These are phyloP conservation scores for Dromaius novaehollandiae DNA, from an alignment of 2,113 vertebrate genomes.

Conservation along the genomic window DNA sequence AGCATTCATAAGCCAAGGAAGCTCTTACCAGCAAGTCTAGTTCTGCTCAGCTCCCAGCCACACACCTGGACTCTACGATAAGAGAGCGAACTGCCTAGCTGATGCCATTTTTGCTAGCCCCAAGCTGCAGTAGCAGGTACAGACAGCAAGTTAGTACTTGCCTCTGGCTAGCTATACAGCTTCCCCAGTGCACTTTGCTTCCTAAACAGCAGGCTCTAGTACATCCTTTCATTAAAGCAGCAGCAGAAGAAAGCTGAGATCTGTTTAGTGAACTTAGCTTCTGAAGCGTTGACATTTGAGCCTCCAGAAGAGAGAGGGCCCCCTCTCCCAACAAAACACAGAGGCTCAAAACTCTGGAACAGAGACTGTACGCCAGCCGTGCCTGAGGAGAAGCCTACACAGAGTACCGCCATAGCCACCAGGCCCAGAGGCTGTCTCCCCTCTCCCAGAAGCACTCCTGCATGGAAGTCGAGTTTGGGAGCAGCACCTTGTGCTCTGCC, in stretches of 20 bases:
- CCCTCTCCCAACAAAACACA: background rate
- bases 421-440: background rate
- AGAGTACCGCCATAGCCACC: background rate
- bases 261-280: background rate
- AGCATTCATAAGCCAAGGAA: background rate
- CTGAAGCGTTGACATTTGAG: background rate
- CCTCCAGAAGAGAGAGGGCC: background rate
- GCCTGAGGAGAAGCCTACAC: background rate
- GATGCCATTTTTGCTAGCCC: background rate
- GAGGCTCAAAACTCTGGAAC: background rate
- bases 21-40: background rate
- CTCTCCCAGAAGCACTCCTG: background rate
- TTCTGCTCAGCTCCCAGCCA: background rate
- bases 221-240: background rate
- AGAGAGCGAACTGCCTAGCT: background rate
- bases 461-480: background rate
- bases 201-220: background rate
- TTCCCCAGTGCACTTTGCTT: background rate
- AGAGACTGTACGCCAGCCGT: background rate
- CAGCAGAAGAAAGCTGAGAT: background rate
- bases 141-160: background rate
- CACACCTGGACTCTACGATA: background rate
- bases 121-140: background rate
- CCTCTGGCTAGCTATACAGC: background rate
- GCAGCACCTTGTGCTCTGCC: background rate